These are phyloP conservation scores for Cyanistes caeruleus DNA, from an alignment of 2,113 vertebrate genomes.

Conservation along the genomic window DNA sequence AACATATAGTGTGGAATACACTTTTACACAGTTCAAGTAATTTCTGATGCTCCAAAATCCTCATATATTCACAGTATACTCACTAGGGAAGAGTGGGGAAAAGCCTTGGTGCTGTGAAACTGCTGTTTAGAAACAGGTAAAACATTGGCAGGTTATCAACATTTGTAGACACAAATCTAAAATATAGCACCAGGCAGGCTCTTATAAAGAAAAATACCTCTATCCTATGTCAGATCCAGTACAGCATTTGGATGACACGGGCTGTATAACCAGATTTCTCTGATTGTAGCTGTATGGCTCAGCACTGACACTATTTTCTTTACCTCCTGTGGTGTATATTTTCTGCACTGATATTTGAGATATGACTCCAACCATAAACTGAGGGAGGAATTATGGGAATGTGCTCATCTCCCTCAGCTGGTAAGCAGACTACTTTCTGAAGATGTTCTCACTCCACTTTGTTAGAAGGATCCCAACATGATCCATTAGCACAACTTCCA, in stretches of 20 bases:
- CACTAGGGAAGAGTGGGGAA: background rate
- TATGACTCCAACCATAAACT: background rate
- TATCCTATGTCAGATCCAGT: background rate
- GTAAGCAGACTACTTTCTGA: background rate
- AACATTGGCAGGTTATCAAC: accelerated
- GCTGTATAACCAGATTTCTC: background rate
- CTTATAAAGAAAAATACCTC: background rate
- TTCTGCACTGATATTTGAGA: background rate
- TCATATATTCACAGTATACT: background rate
- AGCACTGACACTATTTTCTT: background rate
- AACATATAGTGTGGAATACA: background rate
- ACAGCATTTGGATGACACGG: accelerated
- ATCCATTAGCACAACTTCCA: background rate
- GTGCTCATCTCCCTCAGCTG: background rate
- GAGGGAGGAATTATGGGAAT: background rate
- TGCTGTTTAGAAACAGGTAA: background rate
- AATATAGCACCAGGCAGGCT: accelerated
- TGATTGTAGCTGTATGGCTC: background rate
- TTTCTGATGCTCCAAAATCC: background rate
- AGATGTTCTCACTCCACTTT: background rate
- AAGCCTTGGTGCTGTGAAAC: background rate
- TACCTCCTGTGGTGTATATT: background rate
- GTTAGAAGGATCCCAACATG: background rate
- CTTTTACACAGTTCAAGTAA: background rate
- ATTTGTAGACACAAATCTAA: background rate